Conservation (phyloP, 2,113 vertebrate genomes). For the Clarias batrachus region DNA sequence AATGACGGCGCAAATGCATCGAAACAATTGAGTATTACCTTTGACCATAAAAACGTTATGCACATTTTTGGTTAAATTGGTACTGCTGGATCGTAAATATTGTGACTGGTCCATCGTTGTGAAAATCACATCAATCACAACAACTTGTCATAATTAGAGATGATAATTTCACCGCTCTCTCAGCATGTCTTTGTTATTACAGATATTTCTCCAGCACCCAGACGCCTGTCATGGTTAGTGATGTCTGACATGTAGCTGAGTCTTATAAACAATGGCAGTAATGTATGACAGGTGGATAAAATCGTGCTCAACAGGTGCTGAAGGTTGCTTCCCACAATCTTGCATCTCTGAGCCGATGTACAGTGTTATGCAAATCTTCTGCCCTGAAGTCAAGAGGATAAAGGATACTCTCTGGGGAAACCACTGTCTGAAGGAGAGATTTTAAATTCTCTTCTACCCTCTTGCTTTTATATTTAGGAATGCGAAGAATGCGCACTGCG, state of each 20-base stretch:
- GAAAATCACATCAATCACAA: background rate
- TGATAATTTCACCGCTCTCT: background rate
- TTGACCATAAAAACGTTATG: no score
- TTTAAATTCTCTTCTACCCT: background rate
- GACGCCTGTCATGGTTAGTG: background rate
- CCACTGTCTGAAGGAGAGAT: background rate
- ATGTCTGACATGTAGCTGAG: background rate
- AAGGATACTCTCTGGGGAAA: background rate
- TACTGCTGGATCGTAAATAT: background rate
- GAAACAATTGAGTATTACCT: no score
- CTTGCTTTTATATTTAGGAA: constrained; percentile 24
- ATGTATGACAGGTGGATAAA: constrained; percentile 3
- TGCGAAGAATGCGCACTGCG: constrained; percentile 40
- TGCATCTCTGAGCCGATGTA: background rate
- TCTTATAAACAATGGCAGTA: constrained; percentile 14
- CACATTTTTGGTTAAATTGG: background rate
- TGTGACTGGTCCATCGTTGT: background rate
- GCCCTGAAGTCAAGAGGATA: constrained; percentile 12
- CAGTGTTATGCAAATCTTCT: constrained; percentile 21
- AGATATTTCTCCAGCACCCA: constrained; percentile 4
- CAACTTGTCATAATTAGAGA: background rate
- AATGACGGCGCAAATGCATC: no score
- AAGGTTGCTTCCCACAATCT: constrained; percentile 25
- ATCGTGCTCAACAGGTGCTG: constrained; percentile 22
- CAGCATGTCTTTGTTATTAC: background rate